Evolutionary conservation across 2,888 invertebrate genomes (phyloP).

Genomic region (Pachliopta kotzebuea): DNA sequence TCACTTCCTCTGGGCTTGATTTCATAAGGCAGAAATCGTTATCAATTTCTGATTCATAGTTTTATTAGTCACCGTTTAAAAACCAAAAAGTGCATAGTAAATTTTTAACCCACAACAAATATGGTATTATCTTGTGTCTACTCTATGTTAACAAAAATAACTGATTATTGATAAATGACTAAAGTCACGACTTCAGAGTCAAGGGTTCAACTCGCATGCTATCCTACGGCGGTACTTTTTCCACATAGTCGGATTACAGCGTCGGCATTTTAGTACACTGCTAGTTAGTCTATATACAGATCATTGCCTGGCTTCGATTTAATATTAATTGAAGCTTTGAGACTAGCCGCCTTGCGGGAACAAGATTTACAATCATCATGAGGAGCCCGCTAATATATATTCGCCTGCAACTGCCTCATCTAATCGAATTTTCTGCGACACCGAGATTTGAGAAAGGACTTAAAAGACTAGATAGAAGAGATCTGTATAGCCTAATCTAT

Average conservation of each 20-base stretch:
- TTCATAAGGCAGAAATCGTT: background rate
- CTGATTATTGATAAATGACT: slow-evolving; percentile 68
- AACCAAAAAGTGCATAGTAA: no score
- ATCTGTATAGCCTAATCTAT: no score
- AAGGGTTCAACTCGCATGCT: slow-evolving; percentile 68
- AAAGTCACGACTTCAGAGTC: slow-evolving; percentile 65
- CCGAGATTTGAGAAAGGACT: background rate
- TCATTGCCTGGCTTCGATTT: slow-evolving; percentile 67
- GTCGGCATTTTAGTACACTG: slow-evolving; percentile 52
- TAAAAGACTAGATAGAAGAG: background rate
- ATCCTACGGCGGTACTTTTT: slow-evolving; percentile 68
- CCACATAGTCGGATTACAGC: slow-evolving; percentile 50
- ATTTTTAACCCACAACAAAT: no score
- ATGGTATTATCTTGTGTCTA: background rate
- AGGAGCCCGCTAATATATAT: slow-evolving; percentile 47
- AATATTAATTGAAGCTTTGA: slow-evolving; percentile 72
- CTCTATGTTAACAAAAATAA: background rate
- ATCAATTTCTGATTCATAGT: background rate
- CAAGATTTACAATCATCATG: slow-evolving; percentile 64
- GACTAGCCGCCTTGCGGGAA: slow-evolving; percentile 43
- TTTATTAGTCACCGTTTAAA: background rate
- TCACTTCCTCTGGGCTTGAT: slow-evolving; percentile 18
- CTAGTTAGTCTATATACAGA: slow-evolving; percentile 38
- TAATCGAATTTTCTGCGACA: slow-evolving; percentile 17
- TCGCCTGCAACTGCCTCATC: slow-evolving; percentile 39